A percentile compares a stretch with the other conserved stretches of the same genome.
Evolutionary conservation across 2,113 vertebrate species (phyloP).

Genomic region (Malurus alboscapulatus): DNA sequence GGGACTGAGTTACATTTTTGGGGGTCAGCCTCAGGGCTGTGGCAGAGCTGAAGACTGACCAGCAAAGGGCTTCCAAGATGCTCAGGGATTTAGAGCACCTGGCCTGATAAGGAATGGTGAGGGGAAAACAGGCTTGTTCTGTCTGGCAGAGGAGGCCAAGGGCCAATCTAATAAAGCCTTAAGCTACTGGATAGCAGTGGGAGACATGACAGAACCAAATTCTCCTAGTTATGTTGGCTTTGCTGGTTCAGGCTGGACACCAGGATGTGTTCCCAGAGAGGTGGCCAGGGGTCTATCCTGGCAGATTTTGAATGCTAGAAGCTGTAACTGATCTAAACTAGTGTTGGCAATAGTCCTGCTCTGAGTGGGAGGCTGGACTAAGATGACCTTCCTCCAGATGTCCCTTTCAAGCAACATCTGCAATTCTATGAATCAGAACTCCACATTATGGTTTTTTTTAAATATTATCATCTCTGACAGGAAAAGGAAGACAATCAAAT

Average conservation of each 20-base stretch:
- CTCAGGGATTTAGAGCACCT: not conserved
- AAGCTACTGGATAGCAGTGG: not conserved
- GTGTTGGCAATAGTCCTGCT: not conserved
- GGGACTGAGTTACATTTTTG: not conserved
- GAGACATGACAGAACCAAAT: not conserved
- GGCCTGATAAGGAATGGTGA: not conserved
- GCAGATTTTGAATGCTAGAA: not conserved
- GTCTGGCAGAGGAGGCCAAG: not conserved
- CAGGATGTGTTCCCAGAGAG: not conserved
- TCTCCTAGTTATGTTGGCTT: not conserved
- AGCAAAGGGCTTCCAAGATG: not conserved
- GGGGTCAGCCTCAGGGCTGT: not conserved
- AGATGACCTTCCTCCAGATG: conserved; percentile 34
- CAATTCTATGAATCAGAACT: not conserved
- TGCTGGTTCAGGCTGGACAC: not conserved
- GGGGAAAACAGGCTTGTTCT: not conserved
- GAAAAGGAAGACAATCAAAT: not conserved
- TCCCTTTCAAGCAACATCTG: conserved; percentile 13
- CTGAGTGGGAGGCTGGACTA: conserved; percentile 20
- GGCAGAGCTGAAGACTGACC: not conserved
- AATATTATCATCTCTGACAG: not conserved
- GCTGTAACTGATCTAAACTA: not conserved
- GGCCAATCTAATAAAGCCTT: not conserved
- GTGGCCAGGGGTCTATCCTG: not conserved
- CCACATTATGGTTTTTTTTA: not conserved